phyloP scores from a whole-genome alignment of 2,113 vertebrate species.

The Scomber scombrus region DNA sequence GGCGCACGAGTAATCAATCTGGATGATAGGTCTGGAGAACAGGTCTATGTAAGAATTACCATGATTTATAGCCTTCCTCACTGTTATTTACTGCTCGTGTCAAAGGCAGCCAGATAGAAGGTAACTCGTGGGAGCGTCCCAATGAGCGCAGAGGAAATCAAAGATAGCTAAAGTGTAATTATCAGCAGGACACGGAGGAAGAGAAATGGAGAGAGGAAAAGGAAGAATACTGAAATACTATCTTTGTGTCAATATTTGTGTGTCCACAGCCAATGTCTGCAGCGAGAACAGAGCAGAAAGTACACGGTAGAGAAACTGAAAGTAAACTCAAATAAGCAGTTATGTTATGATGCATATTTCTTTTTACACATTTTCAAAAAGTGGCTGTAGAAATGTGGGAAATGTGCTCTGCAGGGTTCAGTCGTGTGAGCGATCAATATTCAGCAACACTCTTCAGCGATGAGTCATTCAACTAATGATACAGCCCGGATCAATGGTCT shows the following conservation, averaged over 20 bases:
- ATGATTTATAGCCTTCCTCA: constrained; percentile 64
- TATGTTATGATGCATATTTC: neutral
- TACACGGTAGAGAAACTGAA: neutral
- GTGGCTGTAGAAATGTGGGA: neutral
- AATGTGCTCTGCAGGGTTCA: constrained; percentile 15
- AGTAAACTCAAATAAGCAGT: neutral
- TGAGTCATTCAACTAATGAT: constrained; percentile 65
- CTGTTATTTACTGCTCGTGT: constrained; percentile 69
- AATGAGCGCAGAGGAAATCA: constrained; percentile 54
- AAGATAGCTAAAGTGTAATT: constrained; percentile 66
- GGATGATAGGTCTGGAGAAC: constrained; percentile 34
- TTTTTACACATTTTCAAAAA: neutral
- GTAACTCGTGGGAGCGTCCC: constrained; percentile 43
- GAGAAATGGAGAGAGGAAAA: constrained; percentile 1
- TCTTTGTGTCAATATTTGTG: constrained; percentile 15
- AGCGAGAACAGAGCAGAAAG: neutral
- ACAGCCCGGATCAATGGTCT: constrained; percentile 51
- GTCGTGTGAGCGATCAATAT: constrained; percentile 60
- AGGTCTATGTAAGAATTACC: constrained; percentile 44
- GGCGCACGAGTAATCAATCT: constrained; percentile 68
- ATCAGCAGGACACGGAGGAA: constrained; percentile 23
- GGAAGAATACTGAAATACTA: constrained; percentile 28
- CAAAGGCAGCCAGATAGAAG: constrained; percentile 46
- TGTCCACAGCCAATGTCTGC: neutral
- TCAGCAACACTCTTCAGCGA: constrained; percentile 55